Conservation (phyloP, 2,888 invertebrate species). For the Euzetes globulus region DNA sequence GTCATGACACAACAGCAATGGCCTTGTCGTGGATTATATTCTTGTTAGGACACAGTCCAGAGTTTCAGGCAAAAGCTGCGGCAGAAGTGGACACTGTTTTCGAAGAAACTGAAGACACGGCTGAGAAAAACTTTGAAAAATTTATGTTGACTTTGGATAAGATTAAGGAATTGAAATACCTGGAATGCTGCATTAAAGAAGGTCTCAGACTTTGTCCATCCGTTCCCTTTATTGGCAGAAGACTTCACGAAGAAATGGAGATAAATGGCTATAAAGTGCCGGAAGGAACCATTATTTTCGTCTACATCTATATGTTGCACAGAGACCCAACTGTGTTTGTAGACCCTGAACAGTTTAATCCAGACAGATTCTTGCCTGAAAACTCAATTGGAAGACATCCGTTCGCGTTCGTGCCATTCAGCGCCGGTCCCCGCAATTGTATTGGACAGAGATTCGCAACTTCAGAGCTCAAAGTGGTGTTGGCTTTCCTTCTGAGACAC, state of each 20-base stretch:
- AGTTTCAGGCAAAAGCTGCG: conserved; percentile 38
- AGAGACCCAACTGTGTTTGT: conserved; percentile 41
- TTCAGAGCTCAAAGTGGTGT: conserved; percentile 41
- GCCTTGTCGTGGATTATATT: too few species aligned
- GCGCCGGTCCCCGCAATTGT: conserved; percentile 42
- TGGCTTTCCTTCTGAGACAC: conserved; percentile 40
- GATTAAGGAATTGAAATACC: conserved; percentile 46
- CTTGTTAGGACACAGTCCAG: conserved; percentile 41
- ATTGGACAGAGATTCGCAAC: conserved; percentile 42
- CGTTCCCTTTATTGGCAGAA: conserved; percentile 47
- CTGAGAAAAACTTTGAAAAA: conserved; percentile 5
- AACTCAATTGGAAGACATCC: conserved; percentile 41
- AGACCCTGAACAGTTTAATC: conserved; percentile 41
- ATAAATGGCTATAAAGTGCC: conserved; percentile 40
- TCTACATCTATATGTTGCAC: conserved; percentile 41
- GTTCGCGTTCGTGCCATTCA: conserved; percentile 43
- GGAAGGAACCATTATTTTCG: conserved; percentile 39
- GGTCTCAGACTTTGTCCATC: conserved; percentile 47
- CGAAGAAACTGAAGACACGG: not conserved
- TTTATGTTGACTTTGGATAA: conserved; percentile 52
- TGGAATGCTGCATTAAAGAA: conserved; percentile 49
- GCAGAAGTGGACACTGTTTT: conserved; percentile 34
- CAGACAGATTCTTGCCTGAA: conserved; percentile 42
- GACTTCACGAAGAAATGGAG: conserved; percentile 44
- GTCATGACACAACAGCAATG: conserved; percentile 42